Conservation (phyloP, 2,888 invertebrate genomes). For the Calameuta filiformis region DNA sequence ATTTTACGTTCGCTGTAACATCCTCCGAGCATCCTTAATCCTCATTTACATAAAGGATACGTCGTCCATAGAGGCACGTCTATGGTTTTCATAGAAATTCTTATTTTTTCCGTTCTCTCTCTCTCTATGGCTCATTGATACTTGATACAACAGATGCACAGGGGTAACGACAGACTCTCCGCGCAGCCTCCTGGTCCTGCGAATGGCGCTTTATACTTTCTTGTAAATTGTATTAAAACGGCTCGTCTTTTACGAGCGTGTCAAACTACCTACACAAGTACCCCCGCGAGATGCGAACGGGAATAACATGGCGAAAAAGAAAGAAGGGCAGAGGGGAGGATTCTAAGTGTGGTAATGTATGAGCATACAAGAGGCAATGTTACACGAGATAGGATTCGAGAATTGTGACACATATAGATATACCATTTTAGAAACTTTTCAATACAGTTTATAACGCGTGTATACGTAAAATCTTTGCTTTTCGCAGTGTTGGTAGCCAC, state of each 20-base stretch:
- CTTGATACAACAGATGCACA: background rate
- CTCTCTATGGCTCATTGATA: background rate
- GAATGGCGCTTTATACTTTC: constrained; percentile 56
- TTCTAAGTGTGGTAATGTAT: background rate
- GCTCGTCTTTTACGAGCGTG: constrained; percentile 64
- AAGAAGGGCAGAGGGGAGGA: constrained; percentile 14
- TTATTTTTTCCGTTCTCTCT: background rate
- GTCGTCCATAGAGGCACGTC: background rate
- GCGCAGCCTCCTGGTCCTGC: background rate
- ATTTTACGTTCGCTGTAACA: background rate
- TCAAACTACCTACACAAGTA: constrained; percentile 58
- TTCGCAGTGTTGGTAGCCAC: background rate
- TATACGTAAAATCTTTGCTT: background rate
- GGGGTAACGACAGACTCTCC: background rate
- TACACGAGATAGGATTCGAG: background rate
- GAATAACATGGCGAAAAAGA: constrained; percentile 7
- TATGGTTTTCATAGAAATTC: background rate
- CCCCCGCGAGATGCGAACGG: constrained; percentile 14
- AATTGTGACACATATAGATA: background rate
- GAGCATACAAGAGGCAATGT: background rate
- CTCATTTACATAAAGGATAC: background rate
- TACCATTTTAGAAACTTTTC: background rate
- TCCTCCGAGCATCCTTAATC: background rate
- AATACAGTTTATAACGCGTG: background rate
- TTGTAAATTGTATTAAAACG: constrained; percentile 66